phyloP scores from a whole-genome alignment of 2,113 vertebrate genomes.

The Rhabdornis inornatus region DNA sequence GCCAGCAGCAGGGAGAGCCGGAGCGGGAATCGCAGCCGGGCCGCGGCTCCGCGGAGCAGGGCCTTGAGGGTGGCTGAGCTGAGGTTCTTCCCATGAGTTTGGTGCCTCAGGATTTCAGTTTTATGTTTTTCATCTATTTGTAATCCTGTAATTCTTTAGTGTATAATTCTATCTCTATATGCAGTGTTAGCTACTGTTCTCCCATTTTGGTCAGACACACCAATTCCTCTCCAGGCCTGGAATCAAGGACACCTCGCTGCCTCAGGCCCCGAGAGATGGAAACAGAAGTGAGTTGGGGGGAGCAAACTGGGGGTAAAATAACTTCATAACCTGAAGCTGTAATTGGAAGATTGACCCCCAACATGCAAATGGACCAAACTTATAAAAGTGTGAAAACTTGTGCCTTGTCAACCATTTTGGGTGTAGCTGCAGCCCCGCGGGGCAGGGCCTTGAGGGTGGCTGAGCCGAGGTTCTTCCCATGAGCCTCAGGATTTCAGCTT shows the following conservation, averaged over 20 bases:
- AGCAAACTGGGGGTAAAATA: not conserved
- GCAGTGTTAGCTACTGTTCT: not conserved
- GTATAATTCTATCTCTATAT: not conserved
- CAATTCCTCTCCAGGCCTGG: not conserved
- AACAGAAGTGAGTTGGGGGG: not conserved
- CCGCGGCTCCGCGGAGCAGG: accelerated
- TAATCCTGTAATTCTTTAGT: not conserved
- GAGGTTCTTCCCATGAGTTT: accelerated
- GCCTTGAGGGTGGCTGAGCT: not conserved
- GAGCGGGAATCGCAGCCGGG: not conserved
- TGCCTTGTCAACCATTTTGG: accelerated
- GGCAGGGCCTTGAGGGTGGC: not conserved
- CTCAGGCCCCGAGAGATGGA: not conserved
- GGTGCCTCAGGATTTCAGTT: not conserved
- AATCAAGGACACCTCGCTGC: not conserved
- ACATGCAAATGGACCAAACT: not conserved
- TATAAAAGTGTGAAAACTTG: too few species aligned
- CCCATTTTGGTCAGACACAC: not conserved
- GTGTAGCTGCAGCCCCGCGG: accelerated
- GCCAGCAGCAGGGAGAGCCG: not conserved
- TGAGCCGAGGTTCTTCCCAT: accelerated
- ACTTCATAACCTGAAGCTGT: too few species aligned
- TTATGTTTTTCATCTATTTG: not conserved
- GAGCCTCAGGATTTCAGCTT: not conserved
- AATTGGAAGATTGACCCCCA: not conserved